Percentiles rank a stretch among this genome's conserved stretches.
phyloP scores from a whole-genome alignment of 1,140 invertebrate species.

The Mylabris phalerata region DNA sequence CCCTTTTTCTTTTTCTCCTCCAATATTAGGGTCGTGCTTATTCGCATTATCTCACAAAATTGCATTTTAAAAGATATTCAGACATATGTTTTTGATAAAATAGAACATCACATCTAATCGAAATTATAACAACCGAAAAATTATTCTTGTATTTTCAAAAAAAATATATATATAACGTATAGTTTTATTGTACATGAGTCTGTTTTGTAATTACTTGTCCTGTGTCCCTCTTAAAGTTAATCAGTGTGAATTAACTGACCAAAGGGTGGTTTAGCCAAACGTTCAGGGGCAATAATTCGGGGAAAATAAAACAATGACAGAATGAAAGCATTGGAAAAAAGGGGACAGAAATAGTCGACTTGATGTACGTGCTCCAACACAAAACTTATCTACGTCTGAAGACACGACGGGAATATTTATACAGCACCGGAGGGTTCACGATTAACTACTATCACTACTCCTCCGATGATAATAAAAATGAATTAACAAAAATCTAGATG shows the following conservation, averaged over 20 bases:
- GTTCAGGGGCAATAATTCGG: too few species aligned
- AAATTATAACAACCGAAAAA: too few species aligned
- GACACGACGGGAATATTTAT: conserved; percentile 25
- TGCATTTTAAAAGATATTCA: conserved; percentile 38
- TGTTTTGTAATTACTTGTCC: too few species aligned
- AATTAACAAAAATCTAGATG: conserved; percentile 35
- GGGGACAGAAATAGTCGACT: conserved; percentile 12
- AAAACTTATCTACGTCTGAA: conserved; percentile 22
- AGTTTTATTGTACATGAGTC: too few species aligned
- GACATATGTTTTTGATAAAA: conserved; percentile 40
- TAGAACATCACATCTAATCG: conserved; percentile 13
- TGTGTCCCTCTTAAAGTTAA: too few species aligned
- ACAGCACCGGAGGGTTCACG: conserved; percentile 19
- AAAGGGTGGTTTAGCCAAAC: too few species aligned
- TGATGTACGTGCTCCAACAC: conserved; percentile 20
- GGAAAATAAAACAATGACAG: conserved; percentile 15
- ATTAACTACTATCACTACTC: conserved; percentile 27
- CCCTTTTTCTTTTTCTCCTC: conserved; percentile 22
- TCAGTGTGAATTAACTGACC: too few species aligned
- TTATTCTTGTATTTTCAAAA: too few species aligned
- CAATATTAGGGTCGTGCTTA: conserved; percentile 27
- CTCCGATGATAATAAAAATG: conserved; percentile 37
- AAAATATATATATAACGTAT: too few species aligned
- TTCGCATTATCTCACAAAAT: conserved; percentile 38
- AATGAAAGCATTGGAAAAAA: conserved; percentile 12